Conservation (phyloP, 2,113 vertebrate species). For the Illadopsis cleaveri region DNA sequence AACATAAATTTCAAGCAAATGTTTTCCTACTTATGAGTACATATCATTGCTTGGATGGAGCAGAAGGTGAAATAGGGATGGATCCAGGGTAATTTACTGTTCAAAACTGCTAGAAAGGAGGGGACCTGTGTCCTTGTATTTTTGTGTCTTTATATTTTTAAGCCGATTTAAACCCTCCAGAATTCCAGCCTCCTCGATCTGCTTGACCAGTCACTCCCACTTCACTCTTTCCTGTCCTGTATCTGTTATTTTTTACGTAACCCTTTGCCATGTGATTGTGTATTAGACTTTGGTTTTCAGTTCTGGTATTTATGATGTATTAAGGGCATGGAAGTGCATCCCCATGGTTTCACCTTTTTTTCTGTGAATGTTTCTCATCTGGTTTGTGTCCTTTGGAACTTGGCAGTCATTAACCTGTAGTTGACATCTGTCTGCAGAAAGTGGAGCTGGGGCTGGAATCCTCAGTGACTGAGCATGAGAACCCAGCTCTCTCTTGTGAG, state of each 20-base stretch:
- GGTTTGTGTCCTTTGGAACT: neutral
- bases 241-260: neutral
- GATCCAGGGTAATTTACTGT: neutral
- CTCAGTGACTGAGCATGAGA: neutral
- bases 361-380: neutral
- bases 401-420: fast-evolving
- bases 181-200: neutral
- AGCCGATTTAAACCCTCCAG: neutral
- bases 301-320: neutral
- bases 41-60: neutral
- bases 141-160: neutral
- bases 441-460: neutral
- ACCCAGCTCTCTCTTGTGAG: neutral
- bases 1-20: neutral
- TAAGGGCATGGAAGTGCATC: neutral
- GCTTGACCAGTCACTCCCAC: neutral
- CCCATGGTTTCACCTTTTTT: neutral
- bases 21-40: neutral
- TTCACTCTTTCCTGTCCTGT: neutral
- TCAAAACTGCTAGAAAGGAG: neutral
- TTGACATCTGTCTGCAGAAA: neutral
- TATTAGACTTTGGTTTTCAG: neutral
- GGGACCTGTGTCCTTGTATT: neutral
- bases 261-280: neutral
- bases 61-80: neutral